Percentiles rank a stretch among this genome's conserved stretches.
Conservation (phyloP, 1,140 invertebrate species). For the Drosophila ironensis region DNA sequence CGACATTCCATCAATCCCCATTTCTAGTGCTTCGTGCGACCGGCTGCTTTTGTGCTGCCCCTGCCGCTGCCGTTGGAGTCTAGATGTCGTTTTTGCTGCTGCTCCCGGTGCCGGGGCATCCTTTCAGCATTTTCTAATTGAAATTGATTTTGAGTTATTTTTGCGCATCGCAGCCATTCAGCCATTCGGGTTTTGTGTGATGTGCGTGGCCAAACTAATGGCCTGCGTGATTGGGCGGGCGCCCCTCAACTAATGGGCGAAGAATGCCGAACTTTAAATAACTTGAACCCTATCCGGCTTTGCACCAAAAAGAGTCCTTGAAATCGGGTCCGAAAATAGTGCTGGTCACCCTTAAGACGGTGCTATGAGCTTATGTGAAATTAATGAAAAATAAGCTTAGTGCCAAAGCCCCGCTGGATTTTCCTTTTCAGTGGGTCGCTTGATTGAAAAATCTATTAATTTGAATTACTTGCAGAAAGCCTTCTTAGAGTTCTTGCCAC, state of each 20-base stretch:
- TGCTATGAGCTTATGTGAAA: no score
- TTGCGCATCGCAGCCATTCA: constrained; percentile 27
- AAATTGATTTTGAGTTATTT: constrained; percentile 74
- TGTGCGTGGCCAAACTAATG: constrained; percentile 25
- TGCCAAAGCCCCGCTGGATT: constrained; percentile 1
- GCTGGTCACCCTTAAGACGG: no score
- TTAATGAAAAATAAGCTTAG: neutral
- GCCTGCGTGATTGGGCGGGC: constrained; percentile 6
- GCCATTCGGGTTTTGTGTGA: constrained; percentile 1
- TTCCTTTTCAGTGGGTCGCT: constrained; percentile 7
- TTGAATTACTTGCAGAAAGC: constrained; percentile 66
- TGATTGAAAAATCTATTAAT: constrained; percentile 67
- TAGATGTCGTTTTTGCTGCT: constrained; percentile 14
- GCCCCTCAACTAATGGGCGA: neutral
- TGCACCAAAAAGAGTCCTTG: no score
- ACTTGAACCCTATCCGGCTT: neutral
- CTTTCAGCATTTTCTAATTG: constrained; percentile 73
- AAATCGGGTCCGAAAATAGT: no score
- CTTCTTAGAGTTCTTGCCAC: constrained; percentile 49
- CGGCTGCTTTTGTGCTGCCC: constrained; percentile 3
- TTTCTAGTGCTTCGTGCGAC: constrained; percentile 63
- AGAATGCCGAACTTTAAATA: neutral
- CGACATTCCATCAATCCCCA: constrained; percentile 60
- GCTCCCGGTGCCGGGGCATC: constrained; percentile 36
- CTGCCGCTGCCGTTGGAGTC: constrained; percentile 11